These are phyloP conservation scores for Pitangus sulphuratus DNA, from an alignment of 2,797 vertebrate genomes.

Conservation along the genomic window DNA sequence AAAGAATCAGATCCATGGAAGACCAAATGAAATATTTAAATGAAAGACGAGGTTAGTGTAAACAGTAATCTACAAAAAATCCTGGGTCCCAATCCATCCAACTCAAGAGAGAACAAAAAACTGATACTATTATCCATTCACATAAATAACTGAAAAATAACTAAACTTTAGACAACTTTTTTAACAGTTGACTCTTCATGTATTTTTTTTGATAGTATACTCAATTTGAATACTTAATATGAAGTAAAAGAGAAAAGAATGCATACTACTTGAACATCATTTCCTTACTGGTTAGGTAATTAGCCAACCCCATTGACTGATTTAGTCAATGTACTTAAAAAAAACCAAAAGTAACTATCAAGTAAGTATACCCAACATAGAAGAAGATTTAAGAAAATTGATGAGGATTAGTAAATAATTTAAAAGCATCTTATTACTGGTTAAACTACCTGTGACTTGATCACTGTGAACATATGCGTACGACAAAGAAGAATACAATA, in stretches of 20 bases:
- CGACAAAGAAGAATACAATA: not conserved
- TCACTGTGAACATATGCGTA: not conserved
- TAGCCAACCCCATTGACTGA: not conserved
- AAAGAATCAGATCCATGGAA: not conserved
- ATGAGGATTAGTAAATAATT: not conserved
- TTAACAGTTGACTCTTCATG: not conserved
- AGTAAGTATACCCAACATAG: not conserved
- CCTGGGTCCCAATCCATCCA: not conserved
- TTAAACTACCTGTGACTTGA: not conserved
- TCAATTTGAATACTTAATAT: not conserved
- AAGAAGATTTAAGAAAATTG: not conserved
- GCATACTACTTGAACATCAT: not conserved
- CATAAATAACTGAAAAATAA: not conserved
- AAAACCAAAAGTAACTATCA: not conserved
- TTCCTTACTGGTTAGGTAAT: not conserved
- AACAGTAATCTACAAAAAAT: not conserved
- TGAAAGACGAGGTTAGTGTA: not conserved
- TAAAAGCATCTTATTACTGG: not conserved
- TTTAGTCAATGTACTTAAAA: not conserved
- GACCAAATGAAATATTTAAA: not conserved
- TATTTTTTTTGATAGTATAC: not conserved
- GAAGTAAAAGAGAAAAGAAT: not conserved
- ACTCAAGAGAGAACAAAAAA: not conserved
- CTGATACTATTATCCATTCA: not conserved
- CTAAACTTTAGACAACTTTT: not conserved